Base-by-base conservation (phyloP, 64 coral and sea anemone species). In the Stylophora pistillata region DNA sequence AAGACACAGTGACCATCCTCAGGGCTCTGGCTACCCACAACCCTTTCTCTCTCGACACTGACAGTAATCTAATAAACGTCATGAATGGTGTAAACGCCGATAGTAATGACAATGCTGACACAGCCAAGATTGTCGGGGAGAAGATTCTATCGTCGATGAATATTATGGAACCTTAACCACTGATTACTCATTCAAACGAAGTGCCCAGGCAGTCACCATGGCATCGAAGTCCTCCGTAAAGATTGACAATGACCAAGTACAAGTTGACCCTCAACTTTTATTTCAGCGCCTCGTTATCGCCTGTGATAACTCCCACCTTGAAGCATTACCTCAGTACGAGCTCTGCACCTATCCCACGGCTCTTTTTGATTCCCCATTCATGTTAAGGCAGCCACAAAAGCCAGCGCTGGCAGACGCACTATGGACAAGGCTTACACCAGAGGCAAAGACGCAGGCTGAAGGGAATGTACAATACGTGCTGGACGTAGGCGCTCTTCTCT, bases 261-360 rank as follows among this genome's bases (percentile, higher is more conserved):
- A 90, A 55, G 26, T 94, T 3, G 88, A 94, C 65, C 92, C 87
- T 55, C 81, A 86, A 53, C 93, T 87, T 17, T 69, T 86, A 18
- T 94, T 90, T n/a, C 74, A 94, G 64, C 61, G 93, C 17, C 62
- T 90, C 9, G 31, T 90, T 23, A 26, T 89, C 27, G 88, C 65
- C 10, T 60, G 75, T 23, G 53, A 9, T 15, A 72, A 14, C 34
- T 15, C 72, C 9, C 58, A 76, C 9, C 21, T 90, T 7, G 54
- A 86, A 15, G 12, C 2, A 2, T 21, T 94, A 7, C 87, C 90
- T 56, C 18, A 30, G 30, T 90, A 78, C 55, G 87, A 94, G 56
- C 80, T 92, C 10, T 92, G 82, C n/a, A 92, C 82, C 15, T 92
- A 86, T 28, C 90, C 82, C 47, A 15, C 64, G 31, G 82, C 82